Base-by-base conservation (phyloP, 2,888 invertebrate species). In the Neuroscelio doddi region DNA sequence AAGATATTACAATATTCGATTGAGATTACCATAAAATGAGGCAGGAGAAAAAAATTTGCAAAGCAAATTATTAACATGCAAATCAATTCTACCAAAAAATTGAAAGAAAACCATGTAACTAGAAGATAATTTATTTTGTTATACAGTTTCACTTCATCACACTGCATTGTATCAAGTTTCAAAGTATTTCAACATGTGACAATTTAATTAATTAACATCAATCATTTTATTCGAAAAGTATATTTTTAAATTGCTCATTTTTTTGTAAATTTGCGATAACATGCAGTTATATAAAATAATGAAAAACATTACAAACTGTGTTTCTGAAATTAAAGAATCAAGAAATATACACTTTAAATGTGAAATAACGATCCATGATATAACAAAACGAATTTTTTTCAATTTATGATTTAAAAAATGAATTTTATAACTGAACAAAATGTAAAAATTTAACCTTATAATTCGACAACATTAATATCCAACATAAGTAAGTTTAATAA, bases 111-210 rank as follows among this genome's bases (percentile, higher is more conserved):
- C 50, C 47, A 27, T 56, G 53, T 59, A 66, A 64, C 68, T 64
- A 68, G 65, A 72, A 66, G 71, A 73, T 69, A 69, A 45, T 70
- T 72, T 70, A 70, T 71, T 68, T 68, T 67, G 16, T 67, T 69
- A 62, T 64, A 69, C 62, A 67, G 57, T 71, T 59, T 52, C 44
- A 59, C 71, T 65, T 69, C 61, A 69, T 63, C 66, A 63, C 69
- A 69, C 56, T 68, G 61, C 59, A 62, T 44, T 62, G 52, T 45
- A 57, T 66, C 61, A 42, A 57, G 49, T 57, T 61, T 52, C 52
- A 52, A 66, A 66, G 62, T 53, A 57, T 52, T 62, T 53, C 47
- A 51, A 62, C 64, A 55, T 64, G 66, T 58, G 65, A 61, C 56
- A 46, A 55, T 56, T 67, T 67, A 71, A 58, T 66, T 56, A 69